Evolutionary conservation across 2,113 vertebrate genomes (phyloP).

Genomic region (Cervus canadensis): DNA sequence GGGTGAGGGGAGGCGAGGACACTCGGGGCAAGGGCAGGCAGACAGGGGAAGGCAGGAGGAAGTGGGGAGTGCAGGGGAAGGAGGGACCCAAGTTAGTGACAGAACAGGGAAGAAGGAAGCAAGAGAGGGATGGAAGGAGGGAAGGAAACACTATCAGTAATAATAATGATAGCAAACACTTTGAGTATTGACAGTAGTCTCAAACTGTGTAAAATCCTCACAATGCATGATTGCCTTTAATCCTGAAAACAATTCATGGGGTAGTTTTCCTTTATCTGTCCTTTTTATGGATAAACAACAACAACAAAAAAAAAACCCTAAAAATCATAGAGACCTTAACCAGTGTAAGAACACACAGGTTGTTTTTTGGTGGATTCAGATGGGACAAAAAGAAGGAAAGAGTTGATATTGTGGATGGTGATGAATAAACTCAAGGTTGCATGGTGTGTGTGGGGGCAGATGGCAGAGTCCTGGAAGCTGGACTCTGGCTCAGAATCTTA

Average conservation of each 20-base stretch:
- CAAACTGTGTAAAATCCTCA: neutral
- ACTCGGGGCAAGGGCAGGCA: neutral
- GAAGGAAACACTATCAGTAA: neutral
- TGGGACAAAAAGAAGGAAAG: neutral
- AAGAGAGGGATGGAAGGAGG: neutral
- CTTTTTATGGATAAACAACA: neutral
- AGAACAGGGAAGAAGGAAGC: neutral
- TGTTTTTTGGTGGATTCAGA: neutral
- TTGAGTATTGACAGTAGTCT: neutral
- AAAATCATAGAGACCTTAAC: neutral
- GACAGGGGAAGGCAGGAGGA: neutral
- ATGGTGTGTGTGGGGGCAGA: neutral
- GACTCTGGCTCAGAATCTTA: neutral
- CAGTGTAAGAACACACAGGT: neutral
- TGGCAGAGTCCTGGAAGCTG: neutral
- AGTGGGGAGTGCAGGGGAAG: neutral
- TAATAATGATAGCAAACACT: neutral
- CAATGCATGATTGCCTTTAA: neutral
- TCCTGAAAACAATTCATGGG: neutral
- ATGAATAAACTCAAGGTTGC: neutral
- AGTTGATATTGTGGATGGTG: neutral
- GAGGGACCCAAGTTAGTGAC: neutral
- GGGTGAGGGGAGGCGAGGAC: neutral
- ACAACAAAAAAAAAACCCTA: accelerated
- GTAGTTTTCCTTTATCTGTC: neutral